These are phyloP conservation scores for Mimumesa dahlbomi DNA, from an alignment of 2,888 invertebrate genomes.

Conservation along the genomic window DNA sequence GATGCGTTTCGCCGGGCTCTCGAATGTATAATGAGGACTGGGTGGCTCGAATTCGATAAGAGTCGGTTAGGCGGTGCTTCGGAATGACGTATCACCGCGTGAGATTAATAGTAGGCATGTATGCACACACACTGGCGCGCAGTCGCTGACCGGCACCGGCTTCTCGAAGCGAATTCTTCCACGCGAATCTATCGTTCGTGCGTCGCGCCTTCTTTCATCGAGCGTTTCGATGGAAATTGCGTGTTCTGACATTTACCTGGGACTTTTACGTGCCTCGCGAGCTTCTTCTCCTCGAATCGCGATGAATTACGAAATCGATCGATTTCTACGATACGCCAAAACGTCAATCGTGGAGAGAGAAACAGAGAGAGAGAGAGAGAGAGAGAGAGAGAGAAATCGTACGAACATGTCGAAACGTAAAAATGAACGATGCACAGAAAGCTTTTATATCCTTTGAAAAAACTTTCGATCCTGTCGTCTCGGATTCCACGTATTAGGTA, in stretches of 20 bases:
- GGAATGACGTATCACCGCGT: constrained; percentile 57
- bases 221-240: constrained; percentile 17
- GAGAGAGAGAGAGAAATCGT: too few relatives aligned
- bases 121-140: constrained; percentile 29
- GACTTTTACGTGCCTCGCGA: background rate
- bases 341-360: too few relatives aligned
- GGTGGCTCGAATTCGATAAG: constrained; percentile 72
- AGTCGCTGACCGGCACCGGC: constrained; percentile 44
- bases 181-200: constrained; percentile 42
- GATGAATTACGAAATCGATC: too few relatives aligned
- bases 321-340: too few relatives aligned
- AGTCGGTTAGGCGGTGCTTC: constrained; percentile 61
- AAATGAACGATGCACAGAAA: too few relatives aligned
- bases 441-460: too few relatives aligned
- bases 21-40: constrained; percentile 60
- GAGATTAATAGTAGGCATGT: constrained; percentile 56
- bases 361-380: too few relatives aligned
- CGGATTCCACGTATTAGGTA: background rate
- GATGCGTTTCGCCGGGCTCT: constrained; percentile 49
- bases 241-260: constrained; percentile 15
- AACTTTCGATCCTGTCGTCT: too few relatives aligned
- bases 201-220: constrained; percentile 17
- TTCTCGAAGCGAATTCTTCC: constrained; percentile 49
- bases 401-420: too few relatives aligned
- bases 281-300: background rate